Percentiles rank a stretch among this genome's conserved stretches.
These are phyloP conservation scores for Azorinus chamasolen DNA, from an alignment of 2,888 invertebrate species.

Conservation along the genomic window DNA sequence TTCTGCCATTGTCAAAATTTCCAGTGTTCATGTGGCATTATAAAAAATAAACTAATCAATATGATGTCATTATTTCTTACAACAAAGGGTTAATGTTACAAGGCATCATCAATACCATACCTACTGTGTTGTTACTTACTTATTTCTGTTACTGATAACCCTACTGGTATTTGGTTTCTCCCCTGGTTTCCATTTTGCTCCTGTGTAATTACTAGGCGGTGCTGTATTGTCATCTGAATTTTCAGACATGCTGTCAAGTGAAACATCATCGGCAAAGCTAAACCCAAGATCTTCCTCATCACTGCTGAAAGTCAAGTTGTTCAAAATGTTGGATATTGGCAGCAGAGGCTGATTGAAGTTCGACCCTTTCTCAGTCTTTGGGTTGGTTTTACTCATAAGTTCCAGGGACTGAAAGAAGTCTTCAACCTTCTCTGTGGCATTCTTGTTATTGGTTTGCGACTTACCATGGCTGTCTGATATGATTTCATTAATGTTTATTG, in stretches of 20 bases:
- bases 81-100: too few species aligned
- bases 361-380: slow-evolving; percentile 54
- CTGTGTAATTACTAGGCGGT: slow-evolving; percentile 77
- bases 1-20: too few species aligned
- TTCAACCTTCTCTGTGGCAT: slow-evolving; percentile 64
- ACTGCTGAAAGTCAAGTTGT: slow-evolving; percentile 82
- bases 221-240: slow-evolving; percentile 70
- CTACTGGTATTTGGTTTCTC: slow-evolving; percentile 61
- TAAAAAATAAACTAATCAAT: too few species aligned
- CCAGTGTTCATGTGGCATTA: too few species aligned
- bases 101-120: too few species aligned
- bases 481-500: slow-evolving; percentile 26
- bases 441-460: slow-evolving; percentile 8
- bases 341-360: slow-evolving; percentile 62
- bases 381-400: slow-evolving; percentile 83
- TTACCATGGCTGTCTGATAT: slow-evolving; percentile 17
- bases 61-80: too few species aligned
- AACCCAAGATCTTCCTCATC: slow-evolving; percentile 81
- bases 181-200: slow-evolving; percentile 91
- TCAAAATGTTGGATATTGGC: slow-evolving; percentile 82
- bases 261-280: slow-evolving; percentile 74
- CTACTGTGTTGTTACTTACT: too few species aligned
- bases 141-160: too few species aligned
- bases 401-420: slow-evolving; percentile 94
- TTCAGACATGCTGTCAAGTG: slow-evolving; percentile 75